A percentile compares a stretch with the other conserved stretches of the same genome.
Conservation (phyloP, 92 coral and sea anemone species). For the Nematostella vectensis region DNA sequence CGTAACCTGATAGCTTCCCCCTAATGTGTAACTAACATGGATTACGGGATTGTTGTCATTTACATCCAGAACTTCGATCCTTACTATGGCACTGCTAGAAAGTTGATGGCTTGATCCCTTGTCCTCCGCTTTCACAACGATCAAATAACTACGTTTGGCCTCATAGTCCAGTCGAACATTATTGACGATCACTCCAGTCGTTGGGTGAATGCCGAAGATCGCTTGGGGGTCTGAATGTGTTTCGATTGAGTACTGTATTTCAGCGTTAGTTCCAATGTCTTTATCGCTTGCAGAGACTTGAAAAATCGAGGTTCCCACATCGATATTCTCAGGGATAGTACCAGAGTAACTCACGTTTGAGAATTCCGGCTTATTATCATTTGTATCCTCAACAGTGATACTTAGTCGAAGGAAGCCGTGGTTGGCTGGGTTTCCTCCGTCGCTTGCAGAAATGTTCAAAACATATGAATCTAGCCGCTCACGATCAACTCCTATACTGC, state of each 20-base stretch:
- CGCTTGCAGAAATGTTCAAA: conserved; percentile 83
- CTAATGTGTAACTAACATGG: conserved; percentile 24
- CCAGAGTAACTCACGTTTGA: conserved; percentile 40
- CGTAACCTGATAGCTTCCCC: conserved; percentile 50
- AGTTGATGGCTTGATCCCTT: conserved; percentile 12
- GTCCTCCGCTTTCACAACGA: conserved; percentile 68
- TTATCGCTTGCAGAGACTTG: conserved; percentile 76
- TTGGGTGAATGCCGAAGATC: conserved; percentile 43
- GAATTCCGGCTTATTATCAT: conserved; percentile 74
- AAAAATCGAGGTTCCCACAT: conserved; percentile 31
- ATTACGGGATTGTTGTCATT: conserved; percentile 81
- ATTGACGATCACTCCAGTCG: conserved; percentile 50
- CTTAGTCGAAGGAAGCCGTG: conserved; percentile 44
- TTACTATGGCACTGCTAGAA: conserved; percentile 19
- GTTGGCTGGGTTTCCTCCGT: conserved; percentile 69
- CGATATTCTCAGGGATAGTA: conserved; percentile 41
- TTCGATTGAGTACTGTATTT: conserved; percentile 56
- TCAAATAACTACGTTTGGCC: conserved; percentile 23
- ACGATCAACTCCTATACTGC: conserved; percentile 57
- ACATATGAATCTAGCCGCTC: conserved; percentile 47
- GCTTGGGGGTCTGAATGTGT: conserved; percentile 38
- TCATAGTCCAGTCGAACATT: conserved; percentile 57
- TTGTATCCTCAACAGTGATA: conserved; percentile 66
- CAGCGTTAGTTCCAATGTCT: conserved; percentile 71
- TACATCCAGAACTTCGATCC: conserved; percentile 56